phyloP scores from a whole-genome alignment of 2,113 vertebrate species.

The Platycercus adscitus region DNA sequence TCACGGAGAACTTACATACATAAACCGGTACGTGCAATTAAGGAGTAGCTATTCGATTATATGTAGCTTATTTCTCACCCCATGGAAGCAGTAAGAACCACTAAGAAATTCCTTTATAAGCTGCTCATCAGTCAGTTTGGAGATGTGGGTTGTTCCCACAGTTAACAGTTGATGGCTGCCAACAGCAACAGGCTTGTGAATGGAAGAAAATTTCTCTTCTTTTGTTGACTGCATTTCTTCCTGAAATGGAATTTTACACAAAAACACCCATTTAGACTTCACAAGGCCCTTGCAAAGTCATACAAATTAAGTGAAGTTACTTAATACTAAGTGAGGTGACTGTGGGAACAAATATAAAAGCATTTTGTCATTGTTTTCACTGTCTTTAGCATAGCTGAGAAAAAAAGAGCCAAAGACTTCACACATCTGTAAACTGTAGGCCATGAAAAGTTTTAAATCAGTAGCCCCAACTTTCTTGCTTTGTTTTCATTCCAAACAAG shows the following conservation, averaged over 20 bases:
- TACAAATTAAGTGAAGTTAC: neutral
- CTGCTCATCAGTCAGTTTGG: slow-evolving; percentile 95
- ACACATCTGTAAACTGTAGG: neutral
- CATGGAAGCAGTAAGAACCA: slow-evolving; percentile 96
- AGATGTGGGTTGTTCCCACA: slow-evolving; percentile 96
- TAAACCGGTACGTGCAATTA: neutral
- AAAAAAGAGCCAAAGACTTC: neutral
- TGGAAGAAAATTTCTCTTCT: slow-evolving; percentile 89
- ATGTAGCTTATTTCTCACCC: slow-evolving; percentile 79
- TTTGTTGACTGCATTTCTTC: slow-evolving; percentile 81
- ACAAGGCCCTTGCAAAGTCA: neutral
- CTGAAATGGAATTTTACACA: slow-evolving; percentile 68
- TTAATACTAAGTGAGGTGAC: neutral
- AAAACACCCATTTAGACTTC: neutral
- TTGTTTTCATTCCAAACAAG: neutral
- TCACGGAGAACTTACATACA: neutral
- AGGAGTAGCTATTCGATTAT: neutral
- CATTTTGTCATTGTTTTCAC: neutral
- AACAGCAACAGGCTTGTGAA: slow-evolving; percentile 91
- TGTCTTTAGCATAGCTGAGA: neutral
- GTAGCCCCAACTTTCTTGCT: neutral
- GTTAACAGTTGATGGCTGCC: slow-evolving; percentile 88
- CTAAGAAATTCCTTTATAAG: slow-evolving; percentile 98
- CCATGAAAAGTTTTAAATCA: neutral
- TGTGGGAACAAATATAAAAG: neutral